These are phyloP conservation scores for Megalopta genalis DNA, from an alignment of 1,140 invertebrate species.

Conservation along the genomic window DNA sequence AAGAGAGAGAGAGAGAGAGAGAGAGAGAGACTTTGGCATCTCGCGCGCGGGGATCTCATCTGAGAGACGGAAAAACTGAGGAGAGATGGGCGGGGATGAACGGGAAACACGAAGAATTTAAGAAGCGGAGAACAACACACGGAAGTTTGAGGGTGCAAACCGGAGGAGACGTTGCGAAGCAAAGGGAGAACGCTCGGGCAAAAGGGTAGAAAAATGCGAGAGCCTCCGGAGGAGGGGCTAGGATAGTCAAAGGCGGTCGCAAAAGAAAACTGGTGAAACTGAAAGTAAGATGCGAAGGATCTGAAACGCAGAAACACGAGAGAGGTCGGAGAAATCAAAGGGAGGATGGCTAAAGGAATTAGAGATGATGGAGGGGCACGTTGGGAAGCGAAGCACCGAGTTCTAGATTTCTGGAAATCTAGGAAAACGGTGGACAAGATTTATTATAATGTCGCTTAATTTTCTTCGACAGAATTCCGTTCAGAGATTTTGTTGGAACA, in stretches of 20 bases:
- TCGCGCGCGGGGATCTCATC: too few species aligned
- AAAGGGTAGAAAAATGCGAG: neutral
- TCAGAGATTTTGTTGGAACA: too few species aligned
- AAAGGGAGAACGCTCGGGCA: neutral
- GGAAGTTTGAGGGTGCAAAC: neutral
- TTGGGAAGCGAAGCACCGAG: too few species aligned
- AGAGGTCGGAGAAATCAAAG: too few species aligned
- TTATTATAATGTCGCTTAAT: too few species aligned
- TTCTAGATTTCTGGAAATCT: too few species aligned
- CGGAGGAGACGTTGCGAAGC: too few species aligned
- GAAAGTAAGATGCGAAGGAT: neutral
- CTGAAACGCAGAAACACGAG: neutral
- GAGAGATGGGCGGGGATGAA: neutral
- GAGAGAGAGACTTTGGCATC: too few species aligned
- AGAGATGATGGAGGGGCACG: too few species aligned
- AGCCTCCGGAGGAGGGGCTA: neutral
- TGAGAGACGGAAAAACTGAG: neutral
- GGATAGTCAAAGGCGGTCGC: neutral
- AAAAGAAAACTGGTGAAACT: neutral
- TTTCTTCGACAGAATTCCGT: too few species aligned
- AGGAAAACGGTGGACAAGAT: too few species aligned
- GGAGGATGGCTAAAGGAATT: neutral
- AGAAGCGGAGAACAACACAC: neutral
- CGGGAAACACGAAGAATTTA: neutral
- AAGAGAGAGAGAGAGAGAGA: too few species aligned